phyloP scores from a whole-genome alignment of 2,113 vertebrate genomes.

The Syrrhaptes paradoxus region DNA sequence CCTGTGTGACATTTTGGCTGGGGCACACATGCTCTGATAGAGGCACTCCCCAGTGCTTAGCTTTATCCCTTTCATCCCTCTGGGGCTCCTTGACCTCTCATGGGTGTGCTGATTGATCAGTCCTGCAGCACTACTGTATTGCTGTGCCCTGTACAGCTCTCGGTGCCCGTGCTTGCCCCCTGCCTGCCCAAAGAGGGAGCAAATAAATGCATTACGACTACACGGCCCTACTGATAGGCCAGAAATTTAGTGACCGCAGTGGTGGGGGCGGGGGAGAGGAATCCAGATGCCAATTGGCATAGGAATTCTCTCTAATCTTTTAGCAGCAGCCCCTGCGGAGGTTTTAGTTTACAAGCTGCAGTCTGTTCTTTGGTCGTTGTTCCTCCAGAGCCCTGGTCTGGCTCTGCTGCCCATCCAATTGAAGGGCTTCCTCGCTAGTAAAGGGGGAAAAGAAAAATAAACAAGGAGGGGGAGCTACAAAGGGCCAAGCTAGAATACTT shows the following conservation, averaged over 20 bases:
- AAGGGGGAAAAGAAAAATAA: not conserved
- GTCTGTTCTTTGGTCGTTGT: not conserved
- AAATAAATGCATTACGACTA: not conserved
- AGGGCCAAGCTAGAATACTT: not conserved
- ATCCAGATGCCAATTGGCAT: not conserved
- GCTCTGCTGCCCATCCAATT: not conserved
- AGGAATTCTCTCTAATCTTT: conserved; percentile 38
- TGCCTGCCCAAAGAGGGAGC: not conserved
- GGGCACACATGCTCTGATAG: not conserved
- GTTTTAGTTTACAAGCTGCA: conserved; percentile 35
- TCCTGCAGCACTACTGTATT: not conserved
- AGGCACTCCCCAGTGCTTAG: not conserved
- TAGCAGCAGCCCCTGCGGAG: conserved; percentile 5
- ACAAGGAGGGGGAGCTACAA: not conserved
- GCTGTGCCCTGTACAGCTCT: not conserved
- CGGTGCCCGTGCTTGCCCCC: not conserved
- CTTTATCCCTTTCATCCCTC: not conserved
- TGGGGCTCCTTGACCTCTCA: not conserved
- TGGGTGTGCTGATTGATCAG: not conserved
- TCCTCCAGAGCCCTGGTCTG: not conserved
- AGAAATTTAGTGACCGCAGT: not conserved
- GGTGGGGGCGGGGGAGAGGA: not conserved
- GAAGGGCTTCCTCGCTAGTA: not conserved
- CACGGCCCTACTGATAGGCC: not conserved
- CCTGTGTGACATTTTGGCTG: not conserved